Conservation (phyloP, 2,888 invertebrate genomes). For the Platypus cylindrus region DNA sequence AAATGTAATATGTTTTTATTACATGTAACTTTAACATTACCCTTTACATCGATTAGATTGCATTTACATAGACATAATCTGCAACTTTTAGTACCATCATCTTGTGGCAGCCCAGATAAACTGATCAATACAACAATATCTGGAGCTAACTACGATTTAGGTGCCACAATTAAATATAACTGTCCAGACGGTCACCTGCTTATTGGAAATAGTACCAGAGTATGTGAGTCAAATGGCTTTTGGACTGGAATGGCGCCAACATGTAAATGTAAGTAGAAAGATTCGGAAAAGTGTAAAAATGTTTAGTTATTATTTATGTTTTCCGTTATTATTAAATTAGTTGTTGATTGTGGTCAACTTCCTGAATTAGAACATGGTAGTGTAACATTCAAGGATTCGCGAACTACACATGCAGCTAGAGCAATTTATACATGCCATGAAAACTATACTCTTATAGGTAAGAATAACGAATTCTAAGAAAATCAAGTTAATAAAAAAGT, state of each 20-base stretch:
- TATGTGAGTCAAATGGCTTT: conserved; percentile 62
- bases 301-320: neutral
- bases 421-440: conserved; percentile 68
- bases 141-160: conserved; percentile 57
- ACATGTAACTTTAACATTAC: too few species aligned
- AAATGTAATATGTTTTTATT: too few species aligned
- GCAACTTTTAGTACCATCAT: conserved; percentile 51
- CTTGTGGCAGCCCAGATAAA: conserved; percentile 82
- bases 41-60: too few species aligned
- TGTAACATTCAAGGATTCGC: conserved; percentile 49
- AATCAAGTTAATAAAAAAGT: too few species aligned
- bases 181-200: conserved; percentile 78
- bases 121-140: conserved; percentile 68
- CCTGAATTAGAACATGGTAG: conserved; percentile 59
- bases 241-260: conserved; percentile 74
- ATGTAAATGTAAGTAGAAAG: conserved; percentile 70
- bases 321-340: conserved; percentile 36
- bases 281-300: neutral
- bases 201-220: conserved; percentile 53
- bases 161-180: conserved; percentile 55
- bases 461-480: neutral
- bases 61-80: too few species aligned
- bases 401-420: conserved; percentile 68
- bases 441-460: conserved; percentile 64
- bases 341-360: conserved; percentile 67